A percentile compares a stretch with the other conserved stretches of the same genome.
Conservation (phyloP, 2,797 vertebrate genomes). For the Nothura maculosa region DNA sequence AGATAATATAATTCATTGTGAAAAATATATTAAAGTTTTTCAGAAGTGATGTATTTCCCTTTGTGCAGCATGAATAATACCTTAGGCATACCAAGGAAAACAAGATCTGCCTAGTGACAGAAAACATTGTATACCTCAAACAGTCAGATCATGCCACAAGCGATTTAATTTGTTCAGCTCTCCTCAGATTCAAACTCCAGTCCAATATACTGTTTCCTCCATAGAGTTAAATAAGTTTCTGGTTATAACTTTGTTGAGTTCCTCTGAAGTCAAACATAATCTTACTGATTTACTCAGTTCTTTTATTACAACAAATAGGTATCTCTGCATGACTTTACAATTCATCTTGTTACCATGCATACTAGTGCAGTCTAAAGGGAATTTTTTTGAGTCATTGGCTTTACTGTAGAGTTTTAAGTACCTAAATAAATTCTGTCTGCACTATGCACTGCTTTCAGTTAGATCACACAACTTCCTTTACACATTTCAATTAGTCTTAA, state of each 20-base stretch:
- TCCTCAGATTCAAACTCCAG: constrained; percentile 3
- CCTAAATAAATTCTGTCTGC: constrained; percentile 59
- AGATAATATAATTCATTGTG: not conserved
- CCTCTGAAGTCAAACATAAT: not conserved
- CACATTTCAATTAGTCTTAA: constrained; percentile 46
- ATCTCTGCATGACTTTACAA: constrained; percentile 8
- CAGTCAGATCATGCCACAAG: not conserved
- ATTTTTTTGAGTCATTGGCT: constrained; percentile 17
- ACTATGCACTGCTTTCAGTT: constrained; percentile 8
- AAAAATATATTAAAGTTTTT: not conserved
- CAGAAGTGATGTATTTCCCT: not conserved
- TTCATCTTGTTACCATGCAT: constrained; percentile 7
- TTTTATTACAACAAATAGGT: constrained; percentile 29
- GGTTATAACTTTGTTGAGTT: not conserved
- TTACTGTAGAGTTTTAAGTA: constrained; percentile 52
- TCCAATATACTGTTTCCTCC: constrained; percentile 20
- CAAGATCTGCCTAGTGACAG: not conserved
- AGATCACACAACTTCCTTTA: constrained; percentile 51
- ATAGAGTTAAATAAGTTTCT: not conserved
- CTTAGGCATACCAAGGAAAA: not conserved
- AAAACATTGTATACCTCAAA: not conserved
- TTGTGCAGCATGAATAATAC: not conserved
- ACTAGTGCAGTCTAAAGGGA: constrained; percentile 3
- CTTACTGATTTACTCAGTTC: not conserved
- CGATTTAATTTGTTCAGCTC: not conserved